These are phyloP conservation scores for Casuarius casuarius DNA, from an alignment of 2,113 vertebrate species.

Conservation along the genomic window DNA sequence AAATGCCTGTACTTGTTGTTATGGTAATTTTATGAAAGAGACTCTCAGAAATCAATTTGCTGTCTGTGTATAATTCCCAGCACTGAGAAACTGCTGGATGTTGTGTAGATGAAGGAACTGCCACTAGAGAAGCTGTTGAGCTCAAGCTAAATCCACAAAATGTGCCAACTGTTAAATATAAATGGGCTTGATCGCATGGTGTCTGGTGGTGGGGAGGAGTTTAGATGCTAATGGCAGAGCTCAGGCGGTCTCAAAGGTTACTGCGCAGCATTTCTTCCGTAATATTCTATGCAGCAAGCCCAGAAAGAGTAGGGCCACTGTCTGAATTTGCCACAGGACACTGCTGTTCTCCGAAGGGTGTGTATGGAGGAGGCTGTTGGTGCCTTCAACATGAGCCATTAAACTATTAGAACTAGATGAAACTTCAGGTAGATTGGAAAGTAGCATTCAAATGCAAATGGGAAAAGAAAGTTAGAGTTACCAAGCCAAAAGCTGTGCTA, in stretches of 20 bases:
- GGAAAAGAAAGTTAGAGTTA: not conserved
- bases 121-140: not conserved
- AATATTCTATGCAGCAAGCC: not conserved
- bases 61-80: not conserved
- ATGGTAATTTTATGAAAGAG: slow-evolving; percentile 20
- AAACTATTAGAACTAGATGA: not conserved
- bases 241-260: not conserved
- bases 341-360: no score
- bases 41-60: slow-evolving; percentile 24
- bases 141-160: not conserved
- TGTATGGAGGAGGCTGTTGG: accelerated
- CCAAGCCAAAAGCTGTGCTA: not conserved
- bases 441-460: accelerated
- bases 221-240: not conserved
- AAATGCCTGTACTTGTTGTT: slow-evolving; percentile 14
- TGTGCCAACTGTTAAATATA: not conserved
- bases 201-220: not conserved
- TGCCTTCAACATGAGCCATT: not conserved
- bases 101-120: not conserved
- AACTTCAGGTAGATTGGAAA: not conserved
- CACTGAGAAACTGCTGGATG: not conserved
- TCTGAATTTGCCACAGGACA: not conserved
- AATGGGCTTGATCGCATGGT: not conserved
- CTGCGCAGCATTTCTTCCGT: not conserved
- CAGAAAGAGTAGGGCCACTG: not conserved